A percentile compares a stretch with the other conserved stretches of the same genome.
phyloP scores from a whole-genome alignment of 2,113 vertebrate species.

The Puma concolor region DNA sequence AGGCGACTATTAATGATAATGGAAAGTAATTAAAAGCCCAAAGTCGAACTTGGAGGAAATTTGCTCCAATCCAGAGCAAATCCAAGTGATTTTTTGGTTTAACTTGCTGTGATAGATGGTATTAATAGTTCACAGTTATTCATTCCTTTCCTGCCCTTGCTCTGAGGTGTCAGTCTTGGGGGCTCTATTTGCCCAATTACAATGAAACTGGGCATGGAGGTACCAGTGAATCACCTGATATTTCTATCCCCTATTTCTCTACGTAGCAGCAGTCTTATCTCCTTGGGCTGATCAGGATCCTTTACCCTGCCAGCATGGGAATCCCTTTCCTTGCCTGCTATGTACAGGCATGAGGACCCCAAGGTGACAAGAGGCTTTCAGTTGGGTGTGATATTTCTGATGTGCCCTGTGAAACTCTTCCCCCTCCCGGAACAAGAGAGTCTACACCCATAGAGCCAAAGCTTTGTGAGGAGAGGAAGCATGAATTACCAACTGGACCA shows the following conservation, averaged over 20 bases:
- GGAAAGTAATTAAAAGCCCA: slow-evolving; percentile 70
- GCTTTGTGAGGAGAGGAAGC: background rate
- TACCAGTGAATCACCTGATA: background rate
- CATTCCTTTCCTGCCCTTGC: background rate
- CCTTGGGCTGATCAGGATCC: background rate
- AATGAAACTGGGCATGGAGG: background rate
- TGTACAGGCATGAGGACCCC: background rate
- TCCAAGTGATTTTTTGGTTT: slow-evolving; percentile 57
- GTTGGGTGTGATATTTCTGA: background rate
- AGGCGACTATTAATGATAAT: slow-evolving; percentile 68
- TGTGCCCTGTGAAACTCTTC: background rate
- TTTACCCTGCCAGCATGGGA: background rate
- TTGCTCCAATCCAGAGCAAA: slow-evolving; percentile 60
- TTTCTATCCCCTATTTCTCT: background rate
- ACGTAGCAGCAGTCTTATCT: background rate
- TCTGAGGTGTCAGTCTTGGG: background rate
- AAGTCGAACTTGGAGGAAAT: slow-evolving; percentile 62
- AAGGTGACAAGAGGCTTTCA: background rate
- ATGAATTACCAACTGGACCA: background rate
- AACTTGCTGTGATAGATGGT: slow-evolving; percentile 24
- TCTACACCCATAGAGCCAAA: background rate
- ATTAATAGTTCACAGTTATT: slow-evolving; percentile 33
- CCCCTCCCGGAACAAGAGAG: background rate
- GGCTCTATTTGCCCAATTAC: background rate
- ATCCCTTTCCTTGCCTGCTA: background rate